Conservation (phyloP, 2,797 vertebrate species). For the Acropternis orthonyx region DNA sequence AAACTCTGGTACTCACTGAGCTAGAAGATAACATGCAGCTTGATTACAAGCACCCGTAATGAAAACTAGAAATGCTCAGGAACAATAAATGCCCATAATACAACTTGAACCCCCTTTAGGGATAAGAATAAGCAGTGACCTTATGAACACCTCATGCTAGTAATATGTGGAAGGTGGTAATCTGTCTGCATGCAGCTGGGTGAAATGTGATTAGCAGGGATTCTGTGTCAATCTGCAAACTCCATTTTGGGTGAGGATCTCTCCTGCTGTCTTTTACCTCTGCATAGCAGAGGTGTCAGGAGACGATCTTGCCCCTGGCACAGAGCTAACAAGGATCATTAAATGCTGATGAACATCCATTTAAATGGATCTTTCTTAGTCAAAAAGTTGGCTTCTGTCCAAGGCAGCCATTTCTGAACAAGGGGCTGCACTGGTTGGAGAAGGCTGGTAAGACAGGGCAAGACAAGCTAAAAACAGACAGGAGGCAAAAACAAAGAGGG, state of each 20-base stretch:
- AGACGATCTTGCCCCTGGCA: background rate
- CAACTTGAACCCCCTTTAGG: background rate
- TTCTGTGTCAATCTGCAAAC: background rate
- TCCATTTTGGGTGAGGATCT: background rate
- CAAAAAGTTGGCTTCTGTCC: background rate
- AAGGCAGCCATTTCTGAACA: rapidly evolving
- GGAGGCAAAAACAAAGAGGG: background rate
- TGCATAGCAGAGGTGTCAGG: background rate
- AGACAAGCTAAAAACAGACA: background rate
- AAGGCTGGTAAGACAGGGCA: background rate
- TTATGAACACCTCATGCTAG: background rate
- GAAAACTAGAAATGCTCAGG: background rate
- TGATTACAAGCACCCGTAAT: background rate
- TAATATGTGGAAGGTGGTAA: background rate
- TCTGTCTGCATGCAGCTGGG: background rate
- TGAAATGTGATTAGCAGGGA: background rate
- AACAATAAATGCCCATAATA: background rate
- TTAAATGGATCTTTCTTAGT: slow-evolving; percentile 30
- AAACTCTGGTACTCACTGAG: background rate
- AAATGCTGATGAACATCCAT: slow-evolving; percentile 43
- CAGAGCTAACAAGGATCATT: slow-evolving; percentile 47
- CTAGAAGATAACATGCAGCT: background rate
- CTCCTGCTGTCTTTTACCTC: slow-evolving; percentile 1
- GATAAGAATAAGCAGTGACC: background rate
- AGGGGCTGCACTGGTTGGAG: rapidly evolving